Conservation (phyloP, 1,140 invertebrate genomes). For the Saxidomus purpurata region DNA sequence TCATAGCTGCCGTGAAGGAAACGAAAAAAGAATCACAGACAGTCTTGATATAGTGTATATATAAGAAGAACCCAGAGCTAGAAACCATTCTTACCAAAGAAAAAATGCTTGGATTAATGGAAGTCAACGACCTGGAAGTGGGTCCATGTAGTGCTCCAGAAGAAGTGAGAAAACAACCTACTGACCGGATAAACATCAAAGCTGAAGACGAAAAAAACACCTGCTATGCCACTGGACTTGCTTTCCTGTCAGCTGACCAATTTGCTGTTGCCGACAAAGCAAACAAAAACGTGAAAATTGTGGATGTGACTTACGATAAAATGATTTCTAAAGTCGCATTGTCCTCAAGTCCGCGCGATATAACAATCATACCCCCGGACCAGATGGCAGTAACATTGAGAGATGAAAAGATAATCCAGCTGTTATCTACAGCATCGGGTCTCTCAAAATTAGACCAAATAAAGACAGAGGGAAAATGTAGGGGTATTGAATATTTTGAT, state of each 20-base stretch:
- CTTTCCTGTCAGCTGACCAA: background rate
- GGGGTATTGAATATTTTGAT: background rate
- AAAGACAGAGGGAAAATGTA: background rate
- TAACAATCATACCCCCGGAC: background rate
- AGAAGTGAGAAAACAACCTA: background rate
- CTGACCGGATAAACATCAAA: background rate
- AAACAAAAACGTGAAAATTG: slow-evolving; percentile 13
- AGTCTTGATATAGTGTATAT: background rate
- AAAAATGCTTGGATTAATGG: background rate
- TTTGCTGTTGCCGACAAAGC: background rate
- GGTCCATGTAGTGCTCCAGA: background rate
- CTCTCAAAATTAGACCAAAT: background rate
- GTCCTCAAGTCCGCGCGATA: background rate
- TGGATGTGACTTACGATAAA: background rate
- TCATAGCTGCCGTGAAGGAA: background rate
- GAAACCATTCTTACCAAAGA: background rate
- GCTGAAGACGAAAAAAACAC: background rate
- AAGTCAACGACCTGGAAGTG: background rate
- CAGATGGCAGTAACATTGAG: background rate
- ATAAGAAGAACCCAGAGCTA: background rate
- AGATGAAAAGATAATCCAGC: background rate
- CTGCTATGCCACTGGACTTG: background rate
- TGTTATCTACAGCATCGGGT: background rate
- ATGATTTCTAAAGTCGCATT: background rate
- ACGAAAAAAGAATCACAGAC: background rate